Evolutionary conservation across 2,113 vertebrate genomes (phyloP).

Genomic region (Microtus richardsoni): DNA sequence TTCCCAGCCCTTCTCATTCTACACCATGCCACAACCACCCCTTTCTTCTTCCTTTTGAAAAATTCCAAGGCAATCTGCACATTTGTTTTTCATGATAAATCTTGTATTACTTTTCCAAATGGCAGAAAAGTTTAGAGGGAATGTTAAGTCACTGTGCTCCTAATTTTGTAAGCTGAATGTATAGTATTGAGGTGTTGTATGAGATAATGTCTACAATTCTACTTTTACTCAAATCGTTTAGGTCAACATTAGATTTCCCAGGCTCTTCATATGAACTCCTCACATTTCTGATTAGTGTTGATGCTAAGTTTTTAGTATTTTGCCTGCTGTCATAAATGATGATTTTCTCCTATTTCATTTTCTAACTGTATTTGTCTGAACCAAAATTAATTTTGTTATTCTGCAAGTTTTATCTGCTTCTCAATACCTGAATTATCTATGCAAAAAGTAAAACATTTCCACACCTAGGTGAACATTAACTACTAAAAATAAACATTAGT

Average conservation of each 20-base stretch:
- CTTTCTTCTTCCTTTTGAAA: background rate
- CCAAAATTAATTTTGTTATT: conserved; percentile 14
- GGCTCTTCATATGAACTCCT: background rate
- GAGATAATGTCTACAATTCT: background rate
- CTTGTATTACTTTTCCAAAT: conserved; percentile 37
- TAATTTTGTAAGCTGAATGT: background rate
- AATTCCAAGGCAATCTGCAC: background rate
- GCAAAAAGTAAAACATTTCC: background rate
- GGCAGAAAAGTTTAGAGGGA: background rate
- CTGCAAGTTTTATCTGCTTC: background rate
- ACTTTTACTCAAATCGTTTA: background rate
- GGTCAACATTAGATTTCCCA: background rate
- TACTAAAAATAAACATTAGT: background rate
- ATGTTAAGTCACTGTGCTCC: background rate
- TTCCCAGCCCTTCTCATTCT: background rate
- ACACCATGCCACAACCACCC: background rate
- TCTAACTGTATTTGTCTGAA: background rate
- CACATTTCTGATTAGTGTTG: background rate
- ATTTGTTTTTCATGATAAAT: background rate
- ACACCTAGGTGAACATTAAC: background rate
- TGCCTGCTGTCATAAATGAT: background rate
- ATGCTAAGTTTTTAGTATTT: background rate
- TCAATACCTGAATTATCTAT: background rate
- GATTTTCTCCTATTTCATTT: background rate
- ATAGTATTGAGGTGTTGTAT: background rate